Conservation (phyloP, 2,113 vertebrate species). For the Trogon surrucura region DNA sequence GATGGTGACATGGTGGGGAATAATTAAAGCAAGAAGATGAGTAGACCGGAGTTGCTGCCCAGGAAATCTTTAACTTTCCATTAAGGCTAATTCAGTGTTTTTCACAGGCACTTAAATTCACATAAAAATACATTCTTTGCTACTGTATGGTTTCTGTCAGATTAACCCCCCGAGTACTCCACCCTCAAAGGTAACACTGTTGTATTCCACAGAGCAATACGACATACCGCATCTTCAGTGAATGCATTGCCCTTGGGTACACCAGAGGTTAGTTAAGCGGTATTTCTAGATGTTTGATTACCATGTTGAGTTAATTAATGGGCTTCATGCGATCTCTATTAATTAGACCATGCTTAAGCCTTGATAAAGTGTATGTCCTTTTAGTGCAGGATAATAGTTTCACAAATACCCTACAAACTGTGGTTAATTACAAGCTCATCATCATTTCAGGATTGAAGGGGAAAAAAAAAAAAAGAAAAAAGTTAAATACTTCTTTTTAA, state of each 20-base stretch:
- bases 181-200: background rate
- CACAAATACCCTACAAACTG: slow-evolving; percentile 35
- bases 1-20: background rate
- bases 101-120: background rate
- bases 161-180: background rate
- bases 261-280: background rate
- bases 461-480: background rate
- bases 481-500: background rate
- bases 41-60: background rate
- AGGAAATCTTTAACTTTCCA: background rate
- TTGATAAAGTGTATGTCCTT: slow-evolving; percentile 53
- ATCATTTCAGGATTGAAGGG: background rate
- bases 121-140: background rate
- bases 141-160: background rate
- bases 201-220: background rate
- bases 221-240: background rate
- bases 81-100: background rate
- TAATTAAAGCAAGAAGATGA: background rate
- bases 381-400: background rate
- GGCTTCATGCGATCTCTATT: slow-evolving; percentile 48
- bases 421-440: slow-evolving; percentile 48
- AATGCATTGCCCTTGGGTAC: background rate
- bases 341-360: slow-evolving; percentile 46
- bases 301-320: slow-evolving; percentile 54
- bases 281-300: slow-evolving; percentile 48